A percentile compares a stretch with the other conserved stretches of the same genome.
Conservation (phyloP, 1,140 invertebrate species). For the Drosophila melanogaster region Release_6_plus_ISO1_MT NT_033779.5:16214501-16215000, state of each 20-base stretch:
- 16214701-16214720: conserved; percentile 73
- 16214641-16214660: conserved; percentile 56
- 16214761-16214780: conserved; percentile 32
- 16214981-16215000: conserved; percentile 56
- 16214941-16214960: conserved; percentile 43
- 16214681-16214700: conserved; percentile 3
- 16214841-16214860: conserved; percentile 62
- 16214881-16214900: conserved; percentile 33
- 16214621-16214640: conserved; percentile 62
- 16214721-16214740: conserved; percentile 59
- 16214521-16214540: no score
- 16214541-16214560: no score
- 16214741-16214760: conserved; percentile 57
- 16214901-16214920: neutral
- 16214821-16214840: conserved; percentile 40
- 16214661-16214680: conserved; percentile 25
- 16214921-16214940: neutral
- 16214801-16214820: conserved; percentile 14
- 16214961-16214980: conserved; percentile 46
- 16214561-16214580: no score
- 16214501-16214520: no score
- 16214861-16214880: conserved; percentile 79
- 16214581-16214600: neutral
- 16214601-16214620: conserved; percentile 10
- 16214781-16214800: conserved; percentile 30